These are phyloP conservation scores for Dipodomys ordii DNA, from an alignment of 2,113 vertebrate species.

Conservation along the genomic window DNA sequence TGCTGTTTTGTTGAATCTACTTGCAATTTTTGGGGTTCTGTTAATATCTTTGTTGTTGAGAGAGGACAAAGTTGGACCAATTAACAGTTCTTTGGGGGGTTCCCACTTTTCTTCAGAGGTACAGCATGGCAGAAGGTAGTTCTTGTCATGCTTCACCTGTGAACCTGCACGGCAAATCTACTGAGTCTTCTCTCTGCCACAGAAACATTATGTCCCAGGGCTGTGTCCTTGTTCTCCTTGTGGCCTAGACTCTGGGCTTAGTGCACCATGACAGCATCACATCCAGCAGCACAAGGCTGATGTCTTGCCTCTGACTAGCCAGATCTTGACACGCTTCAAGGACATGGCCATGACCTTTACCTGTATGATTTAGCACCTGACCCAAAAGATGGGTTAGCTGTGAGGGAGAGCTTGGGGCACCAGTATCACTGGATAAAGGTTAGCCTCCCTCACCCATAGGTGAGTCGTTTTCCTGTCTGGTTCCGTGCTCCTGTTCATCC, in stretches of 20 bases:
- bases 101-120: too few species aligned
- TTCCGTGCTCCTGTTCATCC: not conserved
- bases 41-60: not conserved
- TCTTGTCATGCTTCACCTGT: not conserved
- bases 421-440: not conserved
- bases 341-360: not conserved
- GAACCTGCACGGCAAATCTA: not conserved
- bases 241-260: not conserved
- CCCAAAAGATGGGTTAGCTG: not conserved
- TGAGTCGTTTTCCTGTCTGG: not conserved
- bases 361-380: not conserved
- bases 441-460: not conserved
- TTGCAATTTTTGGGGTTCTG: not conserved
- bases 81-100: too few species aligned
- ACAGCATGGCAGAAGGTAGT: not conserved
- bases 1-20: not conserved
- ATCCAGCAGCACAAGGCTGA: not conserved
- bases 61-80: not conserved
- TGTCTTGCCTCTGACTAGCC: not conserved
- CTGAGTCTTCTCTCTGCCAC: not conserved
- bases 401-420: not conserved
- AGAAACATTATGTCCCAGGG: not conserved
- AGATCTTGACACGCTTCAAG: not conserved
- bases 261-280: not conserved
- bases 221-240: not conserved